These are phyloP conservation scores for Cylindroiulus punctatus DNA, from an alignment of 2,888 invertebrate species.

Conservation along the genomic window DNA sequence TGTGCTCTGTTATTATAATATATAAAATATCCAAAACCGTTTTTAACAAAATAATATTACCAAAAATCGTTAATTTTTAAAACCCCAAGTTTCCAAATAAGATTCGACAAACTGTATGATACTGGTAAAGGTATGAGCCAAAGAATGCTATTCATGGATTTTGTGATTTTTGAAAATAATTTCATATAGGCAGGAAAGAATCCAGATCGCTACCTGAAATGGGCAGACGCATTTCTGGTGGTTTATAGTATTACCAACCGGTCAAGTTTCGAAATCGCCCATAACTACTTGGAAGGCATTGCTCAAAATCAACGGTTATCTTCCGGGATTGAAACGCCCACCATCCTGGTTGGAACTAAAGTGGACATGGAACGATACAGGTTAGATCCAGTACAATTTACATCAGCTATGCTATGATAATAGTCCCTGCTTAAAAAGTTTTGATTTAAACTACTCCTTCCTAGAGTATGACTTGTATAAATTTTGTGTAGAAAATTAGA, in stretches of 20 bases:
- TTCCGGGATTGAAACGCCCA: constrained; percentile 64
- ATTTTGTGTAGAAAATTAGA: too few species aligned
- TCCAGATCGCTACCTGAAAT: constrained; percentile 66
- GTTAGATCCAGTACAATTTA: constrained; percentile 60
- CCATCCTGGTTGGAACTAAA: constrained; percentile 68
- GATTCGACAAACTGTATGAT: too few species aligned
- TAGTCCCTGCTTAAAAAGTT: too few species aligned
- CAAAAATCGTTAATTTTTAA: too few species aligned
- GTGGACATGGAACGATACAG: constrained; percentile 68
- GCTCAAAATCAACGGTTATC: constrained; percentile 64
- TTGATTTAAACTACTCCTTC: neutral
- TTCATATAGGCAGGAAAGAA: constrained; percentile 64
- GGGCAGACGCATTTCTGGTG: constrained; percentile 68
- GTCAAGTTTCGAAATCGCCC: constrained; percentile 65
- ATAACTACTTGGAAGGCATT: constrained; percentile 65
- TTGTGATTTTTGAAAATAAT: neutral
- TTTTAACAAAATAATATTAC: too few species aligned
- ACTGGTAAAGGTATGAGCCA: neutral
- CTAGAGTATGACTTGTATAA: too few species aligned
- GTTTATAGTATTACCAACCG: constrained; percentile 68
- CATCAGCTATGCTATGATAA: too few species aligned
- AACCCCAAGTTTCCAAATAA: too few species aligned
- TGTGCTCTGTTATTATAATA: too few species aligned
- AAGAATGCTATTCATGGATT: neutral
- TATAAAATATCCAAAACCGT: too few species aligned